These are phyloP conservation scores for Sitobion miscanthi DNA, from an alignment of 1,140 invertebrate species.

Conservation along the genomic window DNA sequence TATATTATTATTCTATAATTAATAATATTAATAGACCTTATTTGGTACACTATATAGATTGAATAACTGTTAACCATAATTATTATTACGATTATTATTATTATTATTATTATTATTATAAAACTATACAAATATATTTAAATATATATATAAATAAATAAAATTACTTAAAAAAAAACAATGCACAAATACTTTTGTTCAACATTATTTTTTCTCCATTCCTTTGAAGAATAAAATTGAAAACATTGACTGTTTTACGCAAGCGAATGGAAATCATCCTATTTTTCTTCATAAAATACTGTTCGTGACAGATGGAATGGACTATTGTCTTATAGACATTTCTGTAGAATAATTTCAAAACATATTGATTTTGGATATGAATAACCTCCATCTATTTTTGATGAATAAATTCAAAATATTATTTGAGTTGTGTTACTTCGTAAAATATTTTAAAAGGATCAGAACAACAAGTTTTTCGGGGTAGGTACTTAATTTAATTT, in stretches of 20 bases:
- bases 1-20: slow-evolving; percentile 28
- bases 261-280: background rate
- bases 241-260: background rate
- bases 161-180: slow-evolving; percentile 20
- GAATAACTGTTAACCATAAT: slow-evolving; percentile 43
- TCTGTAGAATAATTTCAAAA: background rate
- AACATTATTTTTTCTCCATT: background rate
- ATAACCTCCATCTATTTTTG: background rate
- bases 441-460: background rate
- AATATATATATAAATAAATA: slow-evolving; percentile 22
- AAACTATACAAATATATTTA: background rate
- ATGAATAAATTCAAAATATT: background rate
- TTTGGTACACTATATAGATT: slow-evolving; percentile 32
- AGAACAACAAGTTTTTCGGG: background rate
- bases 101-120: slow-evolving; percentile 44
- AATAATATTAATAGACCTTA: background rate
- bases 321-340: background rate
- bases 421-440: background rate
- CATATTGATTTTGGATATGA: background rate
- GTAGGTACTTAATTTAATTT: background rate
- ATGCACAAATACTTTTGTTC: background rate
- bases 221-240: background rate
- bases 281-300: background rate
- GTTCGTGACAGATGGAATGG: slow-evolving; percentile 7
- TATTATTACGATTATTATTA: slow-evolving; percentile 47